These are phyloP conservation scores for Fragum sueziense DNA, from an alignment of 2,888 invertebrate species.

Conservation along the genomic window DNA sequence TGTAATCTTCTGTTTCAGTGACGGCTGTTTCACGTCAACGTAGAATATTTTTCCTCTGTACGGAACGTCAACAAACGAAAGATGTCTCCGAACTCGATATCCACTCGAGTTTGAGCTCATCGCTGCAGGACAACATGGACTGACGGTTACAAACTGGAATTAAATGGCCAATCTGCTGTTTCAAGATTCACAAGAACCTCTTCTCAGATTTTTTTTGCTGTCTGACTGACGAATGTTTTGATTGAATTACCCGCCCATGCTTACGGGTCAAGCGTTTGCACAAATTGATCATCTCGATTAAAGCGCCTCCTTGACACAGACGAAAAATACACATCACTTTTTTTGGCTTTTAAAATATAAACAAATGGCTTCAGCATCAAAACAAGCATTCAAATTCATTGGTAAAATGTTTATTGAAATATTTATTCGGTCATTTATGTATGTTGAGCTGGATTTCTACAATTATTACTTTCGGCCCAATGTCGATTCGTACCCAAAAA, in stretches of 20 bases:
- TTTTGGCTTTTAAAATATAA: neutral
- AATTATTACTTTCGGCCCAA: too few relatives aligned
- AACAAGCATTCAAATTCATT: conserved; percentile 10
- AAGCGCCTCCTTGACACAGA: neutral
- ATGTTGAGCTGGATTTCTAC: too few relatives aligned
- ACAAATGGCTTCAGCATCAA: neutral
- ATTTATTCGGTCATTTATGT: neutral
- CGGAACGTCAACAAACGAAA: conserved; percentile 59
- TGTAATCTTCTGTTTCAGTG: conserved; percentile 48
- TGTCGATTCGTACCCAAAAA: too few relatives aligned
- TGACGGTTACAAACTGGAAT: too few relatives aligned
- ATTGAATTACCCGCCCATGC: conserved; percentile 24
- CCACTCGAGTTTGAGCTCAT: conserved; percentile 52
- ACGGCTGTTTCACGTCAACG: conserved; percentile 58
- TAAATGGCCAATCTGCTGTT: too few relatives aligned
- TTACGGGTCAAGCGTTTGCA: neutral
- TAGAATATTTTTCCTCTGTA: conserved; percentile 56
- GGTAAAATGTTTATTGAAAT: neutral
- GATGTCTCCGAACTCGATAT: conserved; percentile 51
- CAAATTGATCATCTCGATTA: too few relatives aligned
- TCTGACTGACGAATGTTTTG: too few relatives aligned
- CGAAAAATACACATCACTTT: neutral
- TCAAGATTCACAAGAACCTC: too few relatives aligned
- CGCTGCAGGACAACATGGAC: neutral
- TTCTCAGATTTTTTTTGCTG: too few relatives aligned